phyloP scores from a whole-genome alignment of 2,888 invertebrate species.

The Allacma fusca region DNA sequence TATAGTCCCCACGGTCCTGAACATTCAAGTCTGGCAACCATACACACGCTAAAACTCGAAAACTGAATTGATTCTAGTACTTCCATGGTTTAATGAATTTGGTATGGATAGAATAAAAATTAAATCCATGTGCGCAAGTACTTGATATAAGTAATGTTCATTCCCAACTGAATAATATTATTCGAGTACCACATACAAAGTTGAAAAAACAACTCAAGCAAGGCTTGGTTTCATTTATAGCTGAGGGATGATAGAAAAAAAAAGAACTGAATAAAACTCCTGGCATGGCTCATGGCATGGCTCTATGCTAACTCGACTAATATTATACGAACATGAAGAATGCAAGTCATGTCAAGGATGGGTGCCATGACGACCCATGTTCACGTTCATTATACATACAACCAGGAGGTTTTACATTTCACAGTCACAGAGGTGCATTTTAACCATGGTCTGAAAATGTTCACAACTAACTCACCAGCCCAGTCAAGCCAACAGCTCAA shows the following conservation, averaged over 20 bases:
- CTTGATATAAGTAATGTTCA: slow-evolving; percentile 32
- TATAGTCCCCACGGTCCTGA: not conserved
- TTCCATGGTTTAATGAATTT: slow-evolving; percentile 39
- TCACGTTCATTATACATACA: slow-evolving; percentile 29
- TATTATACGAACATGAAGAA: slow-evolving; percentile 43
- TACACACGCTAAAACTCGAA: slow-evolving; percentile 16
- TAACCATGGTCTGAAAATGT: slow-evolving; percentile 36
- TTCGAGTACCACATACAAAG: slow-evolving; percentile 34
- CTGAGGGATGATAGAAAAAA: slow-evolving; percentile 18
- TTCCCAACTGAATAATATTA: slow-evolving; percentile 34
- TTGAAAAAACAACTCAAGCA: slow-evolving; percentile 30
- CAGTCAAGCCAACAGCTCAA: slow-evolving; percentile 2
- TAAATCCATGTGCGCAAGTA: slow-evolving; percentile 29
- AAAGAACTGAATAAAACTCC: slow-evolving; percentile 30
- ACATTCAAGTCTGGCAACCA: not conserved
- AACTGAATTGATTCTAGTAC: slow-evolving; percentile 23
- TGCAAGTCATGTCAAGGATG: slow-evolving; percentile 62
- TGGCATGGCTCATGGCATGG: slow-evolving; percentile 29
- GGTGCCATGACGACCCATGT: slow-evolving; percentile 50
- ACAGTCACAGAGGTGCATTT: slow-evolving; percentile 31
- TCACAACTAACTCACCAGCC: slow-evolving; percentile 28
- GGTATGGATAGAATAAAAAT: slow-evolving; percentile 37
- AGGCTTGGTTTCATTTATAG: slow-evolving; percentile 23
- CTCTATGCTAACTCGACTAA: slow-evolving; percentile 20
- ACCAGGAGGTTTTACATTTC: slow-evolving; percentile 39